Evolutionary conservation across 2,797 vertebrate species (phyloP).

Genomic region (Xyrichtys novacula): DNA sequence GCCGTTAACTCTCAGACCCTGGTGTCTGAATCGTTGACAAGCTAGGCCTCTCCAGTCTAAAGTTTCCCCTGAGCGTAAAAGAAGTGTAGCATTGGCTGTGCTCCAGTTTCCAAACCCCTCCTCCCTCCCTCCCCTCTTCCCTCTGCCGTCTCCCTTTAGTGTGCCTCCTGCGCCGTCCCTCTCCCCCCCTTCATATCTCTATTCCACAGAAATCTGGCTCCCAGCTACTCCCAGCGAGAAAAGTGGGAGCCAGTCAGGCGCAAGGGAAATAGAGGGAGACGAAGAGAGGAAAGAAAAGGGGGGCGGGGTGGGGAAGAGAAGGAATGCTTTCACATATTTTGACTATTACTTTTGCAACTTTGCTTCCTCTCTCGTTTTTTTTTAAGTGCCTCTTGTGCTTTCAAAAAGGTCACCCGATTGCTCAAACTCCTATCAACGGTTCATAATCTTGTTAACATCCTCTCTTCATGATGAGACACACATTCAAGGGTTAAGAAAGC

Average conservation of each 20-base stretch:
- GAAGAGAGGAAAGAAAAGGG: conserved; percentile 62
- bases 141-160: conserved; percentile 48
- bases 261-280: conserved; percentile 62
- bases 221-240: conserved; percentile 70
- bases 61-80: conserved; percentile 76
- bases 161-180: conserved; percentile 77
- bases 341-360: conserved; percentile 77
- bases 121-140: neutral
- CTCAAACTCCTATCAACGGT: conserved; percentile 30
- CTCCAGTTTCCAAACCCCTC: conserved; percentile 75
- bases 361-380: conserved; percentile 69
- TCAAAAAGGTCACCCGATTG: conserved; percentile 42
- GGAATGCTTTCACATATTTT: conserved; percentile 78
- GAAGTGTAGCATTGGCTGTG: conserved; percentile 75
- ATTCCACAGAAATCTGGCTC: conserved; percentile 87
- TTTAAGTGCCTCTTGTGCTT: conserved; percentile 40
- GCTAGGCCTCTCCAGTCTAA: conserved; percentile 68
- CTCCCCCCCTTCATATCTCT: conserved; percentile 80
- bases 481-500: conserved; percentile 62
- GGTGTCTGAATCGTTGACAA: conserved; percentile 71
- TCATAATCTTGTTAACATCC: conserved; percentile 21
- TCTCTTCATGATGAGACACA: conserved; percentile 48
- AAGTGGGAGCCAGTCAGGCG: conserved; percentile 68
- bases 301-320: conserved; percentile 60
- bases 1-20: conserved; percentile 56